Base-by-base conservation (phyloP, 2,888 invertebrate genomes). In the Theretra japonica region DNA sequence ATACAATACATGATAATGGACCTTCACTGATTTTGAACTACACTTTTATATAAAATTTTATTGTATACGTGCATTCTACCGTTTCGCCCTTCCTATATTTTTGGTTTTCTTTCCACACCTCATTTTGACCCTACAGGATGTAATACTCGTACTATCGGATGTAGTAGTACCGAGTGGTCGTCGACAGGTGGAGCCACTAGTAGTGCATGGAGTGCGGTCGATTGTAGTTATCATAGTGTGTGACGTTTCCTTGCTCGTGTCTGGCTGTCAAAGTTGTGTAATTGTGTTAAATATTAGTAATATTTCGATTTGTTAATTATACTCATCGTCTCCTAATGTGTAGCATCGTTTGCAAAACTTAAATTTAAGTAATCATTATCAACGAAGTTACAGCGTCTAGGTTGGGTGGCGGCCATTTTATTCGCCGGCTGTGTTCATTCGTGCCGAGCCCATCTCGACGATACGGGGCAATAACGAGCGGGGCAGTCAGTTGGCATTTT, bases 401-500 rank as follows among this genome's bases (percentile, higher is more conserved):
- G 86, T 90, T 88, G 77, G 81, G 87, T 83, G 92, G 93, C 94
- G 92, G 94, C 94, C 94, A 94, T 94, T 94, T 94, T 93, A 91
- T 89, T 92, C 85, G 93, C 93, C 94, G 93, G 94, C 89, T 88
- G 91, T 90, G 90, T 93, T 94, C 92, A 90, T 91, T 94, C 90
- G 92, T 88, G 91, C 90, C 90, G 90, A 88, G 93, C 92, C 90
- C 93, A 92, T 93, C 93, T 89, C 93, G 78, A 87, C 90, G 90
- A 91, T 91, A 92, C 92, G 88, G 88, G 87, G 90, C 86, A 83
- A 82, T 87, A 89, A 87, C 90, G 90, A 90, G 87, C 89, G 85
- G 84, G 83, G 85, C 90, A 90, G 87, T 94, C 94, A 93, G 94
- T 94, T 94, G 93, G 93, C 93, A 93, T 94, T 93, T 94, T 94